Base-by-base conservation (phyloP, 2,888 invertebrate genomes). In the Drosophila recens region DNA sequence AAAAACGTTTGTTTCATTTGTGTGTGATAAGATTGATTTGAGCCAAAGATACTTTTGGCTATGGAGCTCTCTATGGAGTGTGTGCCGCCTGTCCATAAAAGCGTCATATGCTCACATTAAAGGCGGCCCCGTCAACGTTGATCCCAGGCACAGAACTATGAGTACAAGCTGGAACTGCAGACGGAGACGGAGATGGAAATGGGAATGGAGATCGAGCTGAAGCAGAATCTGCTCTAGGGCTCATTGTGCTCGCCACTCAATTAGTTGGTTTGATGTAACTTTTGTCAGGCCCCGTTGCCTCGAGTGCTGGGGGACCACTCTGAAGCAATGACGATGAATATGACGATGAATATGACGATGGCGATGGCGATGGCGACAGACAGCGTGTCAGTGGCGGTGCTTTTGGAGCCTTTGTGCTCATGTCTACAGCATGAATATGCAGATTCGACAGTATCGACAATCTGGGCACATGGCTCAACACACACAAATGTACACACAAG, bases 11-110 rank as follows among this genome's bases (percentile, higher is more conserved):
- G 59, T 72, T 66, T 58, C 57, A 54, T 64, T 57, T 69, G 58
- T 67, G 68, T 52, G 79, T 87, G 89, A 89, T 89, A 89, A 89
- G 90, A 90, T 90, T 90, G 89, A 89, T 89, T 89, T 82, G 89
- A 79, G 71, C 73, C 72, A 75, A 45, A 45, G 45, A 63, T 89
- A 84, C 72, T 68, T 79, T 62, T 65, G 36, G 36, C 46, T 13
- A 45, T 59, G 38, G 33, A 53, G 57, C 45, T 17, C 40, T 17
- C 27, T 68, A 30, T 30, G 30, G 63, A 67, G 67, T 61, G 70
- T 71, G 62, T 63, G 69, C 70, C 64, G 69, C 43, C 66, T 65
- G 68, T 58, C 67, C 64, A 71, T 67, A 71, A 79, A 79, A 75
- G 69, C 84, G 74, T 83, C 84, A 87, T 73, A 82, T 81, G 70